phyloP scores from a whole-genome alignment of 1,140 invertebrate species.

The Papilio polyxenes region DNA sequence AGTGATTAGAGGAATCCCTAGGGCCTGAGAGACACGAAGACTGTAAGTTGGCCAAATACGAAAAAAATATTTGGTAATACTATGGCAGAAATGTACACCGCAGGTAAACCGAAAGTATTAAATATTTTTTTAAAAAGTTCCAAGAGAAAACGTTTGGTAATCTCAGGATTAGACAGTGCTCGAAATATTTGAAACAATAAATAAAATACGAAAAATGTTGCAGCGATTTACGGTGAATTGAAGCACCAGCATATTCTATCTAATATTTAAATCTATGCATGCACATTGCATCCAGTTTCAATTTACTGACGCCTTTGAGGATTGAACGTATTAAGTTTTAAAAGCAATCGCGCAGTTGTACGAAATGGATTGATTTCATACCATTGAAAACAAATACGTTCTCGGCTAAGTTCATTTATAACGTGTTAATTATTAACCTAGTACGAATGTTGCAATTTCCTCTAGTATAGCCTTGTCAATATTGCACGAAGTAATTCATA shows the following conservation, averaged over 20 bases:
- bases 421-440: not conserved
- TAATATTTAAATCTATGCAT: slow-evolving; percentile 19
- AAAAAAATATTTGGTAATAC: too few relatives aligned
- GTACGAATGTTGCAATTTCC: not conserved
- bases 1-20: too few relatives aligned
- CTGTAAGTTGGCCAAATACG: too few relatives aligned
- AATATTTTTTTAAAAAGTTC: too few relatives aligned
- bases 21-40: too few relatives aligned
- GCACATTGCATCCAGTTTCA: not conserved
- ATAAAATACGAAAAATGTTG: not conserved
- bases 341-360: not conserved
- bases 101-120: too few relatives aligned
- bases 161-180: not conserved
- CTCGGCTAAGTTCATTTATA: not conserved
- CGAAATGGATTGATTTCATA: not conserved
- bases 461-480: not conserved
- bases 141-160: not conserved
- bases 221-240: not conserved
- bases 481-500: not conserved
- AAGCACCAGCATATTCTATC: not conserved
- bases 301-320: not conserved
- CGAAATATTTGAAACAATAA: not conserved
- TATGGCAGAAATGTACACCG: too few relatives aligned
- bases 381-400: not conserved
- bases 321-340: slow-evolving; percentile 12